Evolutionary conservation across 2,888 invertebrate species (phyloP).

Genomic region (Myopa tessellatipennis): DNA sequence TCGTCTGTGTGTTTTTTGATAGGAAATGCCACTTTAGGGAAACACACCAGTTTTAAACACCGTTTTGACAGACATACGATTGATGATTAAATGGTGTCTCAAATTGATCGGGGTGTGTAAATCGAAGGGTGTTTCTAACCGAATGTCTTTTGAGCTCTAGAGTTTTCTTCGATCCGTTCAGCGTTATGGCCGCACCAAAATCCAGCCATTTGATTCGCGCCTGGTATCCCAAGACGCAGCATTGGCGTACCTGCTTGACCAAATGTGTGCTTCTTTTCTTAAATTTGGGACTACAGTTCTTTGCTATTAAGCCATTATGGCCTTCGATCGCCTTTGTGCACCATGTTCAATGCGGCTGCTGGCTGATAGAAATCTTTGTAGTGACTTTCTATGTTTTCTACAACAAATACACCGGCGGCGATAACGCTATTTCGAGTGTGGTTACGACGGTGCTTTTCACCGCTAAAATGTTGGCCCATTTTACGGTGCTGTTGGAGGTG

Average conservation of each 20-base stretch:
- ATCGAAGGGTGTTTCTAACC: background rate
- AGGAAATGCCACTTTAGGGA: too few relatives aligned
- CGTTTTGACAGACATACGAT: background rate
- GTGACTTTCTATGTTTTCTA: conserved; percentile 41
- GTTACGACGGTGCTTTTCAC: conserved; percentile 49
- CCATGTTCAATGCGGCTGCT: conserved; percentile 39
- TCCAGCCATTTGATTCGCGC: background rate
- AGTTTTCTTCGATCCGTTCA: background rate
- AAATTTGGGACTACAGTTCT: conserved; percentile 41
- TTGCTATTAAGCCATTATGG: conserved; percentile 44
- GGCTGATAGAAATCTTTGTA: conserved; percentile 43
- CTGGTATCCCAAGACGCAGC: background rate
- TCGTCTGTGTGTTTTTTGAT: too few relatives aligned
- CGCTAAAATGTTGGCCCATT: conserved; percentile 51
- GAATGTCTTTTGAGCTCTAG: background rate
- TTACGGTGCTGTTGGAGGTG: conserved; percentile 52
- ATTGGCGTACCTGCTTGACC: conserved; percentile 2
- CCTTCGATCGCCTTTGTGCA: conserved; percentile 31
- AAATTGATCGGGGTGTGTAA: background rate
- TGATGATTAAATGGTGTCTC: background rate
- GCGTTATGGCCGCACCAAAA: background rate
- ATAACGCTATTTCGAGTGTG: conserved; percentile 45
- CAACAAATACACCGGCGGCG: background rate
- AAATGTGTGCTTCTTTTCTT: conserved; percentile 18
- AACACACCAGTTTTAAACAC: too few relatives aligned